phyloP scores from a whole-genome alignment of 2,113 vertebrate genomes.

The Turnix velox region DNA sequence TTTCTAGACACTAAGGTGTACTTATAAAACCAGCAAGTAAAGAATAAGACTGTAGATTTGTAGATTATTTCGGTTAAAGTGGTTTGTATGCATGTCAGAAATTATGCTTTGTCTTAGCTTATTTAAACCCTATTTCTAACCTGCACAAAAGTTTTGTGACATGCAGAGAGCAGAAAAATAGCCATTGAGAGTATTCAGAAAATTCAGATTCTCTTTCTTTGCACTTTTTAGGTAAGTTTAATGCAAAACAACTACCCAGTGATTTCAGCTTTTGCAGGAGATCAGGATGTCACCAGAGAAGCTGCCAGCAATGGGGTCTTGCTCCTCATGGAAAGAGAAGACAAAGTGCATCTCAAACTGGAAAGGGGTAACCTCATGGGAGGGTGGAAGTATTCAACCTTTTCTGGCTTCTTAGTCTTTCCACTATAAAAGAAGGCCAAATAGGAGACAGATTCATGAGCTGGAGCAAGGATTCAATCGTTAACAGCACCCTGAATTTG shows the following conservation, averaged over 20 bases:
- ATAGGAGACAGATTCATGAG: conserved; percentile 6
- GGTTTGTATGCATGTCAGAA: not conserved
- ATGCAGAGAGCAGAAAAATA: not conserved
- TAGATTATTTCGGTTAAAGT: not conserved
- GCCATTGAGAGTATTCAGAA: not conserved
- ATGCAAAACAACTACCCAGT: conserved; percentile 98
- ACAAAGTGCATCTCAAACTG: conserved; percentile 97
- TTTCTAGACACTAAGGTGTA: not conserved
- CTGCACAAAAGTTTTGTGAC: not conserved
- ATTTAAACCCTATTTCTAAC: not conserved
- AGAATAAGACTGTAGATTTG: not conserved
- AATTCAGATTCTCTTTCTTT: conserved; percentile 54
- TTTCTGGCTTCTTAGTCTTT: conserved; percentile 99
- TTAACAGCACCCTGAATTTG: conserved; percentile 70
- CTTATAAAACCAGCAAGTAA: not conserved
- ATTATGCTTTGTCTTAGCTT: not conserved
- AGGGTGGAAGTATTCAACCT: conserved; percentile 99
- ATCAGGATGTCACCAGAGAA: conserved; percentile 98
- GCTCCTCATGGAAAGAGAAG: conserved; percentile 95
- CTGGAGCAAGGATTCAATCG: conserved; percentile 62
- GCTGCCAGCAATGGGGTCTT: conserved; percentile 98
- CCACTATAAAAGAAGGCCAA: conserved; percentile 84
- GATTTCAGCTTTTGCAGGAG: conserved; percentile 97
- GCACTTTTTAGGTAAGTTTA: conserved; percentile 87
- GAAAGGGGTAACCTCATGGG: conserved; percentile 98